Conservation (phyloP, 2,797 vertebrate species). For the Erethizon dorsatum region DNA sequence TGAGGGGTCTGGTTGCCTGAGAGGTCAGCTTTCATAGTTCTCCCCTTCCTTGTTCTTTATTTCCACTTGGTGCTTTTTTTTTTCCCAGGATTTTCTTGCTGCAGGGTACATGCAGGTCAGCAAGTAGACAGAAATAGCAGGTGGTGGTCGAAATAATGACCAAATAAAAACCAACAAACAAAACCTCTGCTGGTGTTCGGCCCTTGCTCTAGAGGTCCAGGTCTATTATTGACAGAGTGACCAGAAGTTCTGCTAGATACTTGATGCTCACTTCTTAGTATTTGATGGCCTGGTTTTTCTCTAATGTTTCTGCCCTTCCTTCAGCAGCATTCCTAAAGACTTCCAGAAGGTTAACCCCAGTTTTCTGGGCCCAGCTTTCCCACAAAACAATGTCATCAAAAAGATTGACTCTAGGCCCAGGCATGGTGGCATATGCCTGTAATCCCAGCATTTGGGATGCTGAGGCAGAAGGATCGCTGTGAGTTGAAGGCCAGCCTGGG, state of each 20-base stretch:
- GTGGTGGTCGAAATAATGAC: constrained; percentile 8
- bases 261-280: not conserved
- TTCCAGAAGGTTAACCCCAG: not conserved
- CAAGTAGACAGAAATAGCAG: not conserved
- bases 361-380: not conserved
- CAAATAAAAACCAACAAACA: not conserved
- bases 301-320: not conserved
- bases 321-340: not conserved
- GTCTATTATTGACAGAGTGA: not conserved
- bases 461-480: not conserved
- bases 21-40: not conserved
- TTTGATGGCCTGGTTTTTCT: not conserved
- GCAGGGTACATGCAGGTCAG: not conserved
- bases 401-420: not conserved
- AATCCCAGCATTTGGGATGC: not conserved
- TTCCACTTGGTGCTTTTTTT: constrained; percentile 26
- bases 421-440: not conserved
- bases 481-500: not conserved
- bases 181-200: not conserved
- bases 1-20: not conserved
- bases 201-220: not conserved
- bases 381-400: not conserved
- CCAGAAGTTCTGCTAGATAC: not conserved
- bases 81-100: not conserved
- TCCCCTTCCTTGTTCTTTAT: not conserved